Base-by-base conservation (phyloP, 2,888 invertebrate genomes). In the Volucella zonaria region DNA sequence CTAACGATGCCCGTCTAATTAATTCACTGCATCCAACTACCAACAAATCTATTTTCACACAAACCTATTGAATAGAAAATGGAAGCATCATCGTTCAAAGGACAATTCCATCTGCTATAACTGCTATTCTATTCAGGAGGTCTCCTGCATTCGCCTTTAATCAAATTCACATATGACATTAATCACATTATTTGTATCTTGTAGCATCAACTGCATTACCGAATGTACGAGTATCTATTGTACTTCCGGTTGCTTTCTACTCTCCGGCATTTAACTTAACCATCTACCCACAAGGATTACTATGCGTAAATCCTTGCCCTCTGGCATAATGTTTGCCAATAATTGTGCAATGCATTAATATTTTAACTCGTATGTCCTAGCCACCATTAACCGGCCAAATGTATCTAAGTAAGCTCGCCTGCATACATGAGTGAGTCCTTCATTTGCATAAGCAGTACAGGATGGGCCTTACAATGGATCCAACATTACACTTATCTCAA, bases 101-200 rank as follows among this genome's bases (percentile, higher is more conserved):
- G 31, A 31, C 31, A 6, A 31, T 31, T 6, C 31, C 31, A 31
- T 31, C 6, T 31, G 31, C 31, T 6, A 31, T 31, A 31, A 31
- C 31, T 31, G 31, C 31, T 31, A 31, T 31, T 31, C 31, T 6
- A 31, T 31, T 31, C 31, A 31, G 31, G 31, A 31, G 31, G 12
- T 14, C 40, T 40, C 6, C 40, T 38, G 15, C 8, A 40, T 42
- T 42, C 14, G 40, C 10, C 11, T 47, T 31, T 31, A 66, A 51
- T 66, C 64, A 66, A 51, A 51, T 42, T 51, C 51, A 31, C 31
- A 51, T 66, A 40, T 18, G 64, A 66, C 40, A 62, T 47, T 31
- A 62, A 62, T 62, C 62, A 62, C 49, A 49, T 49, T 49, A 49
- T 49, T 43, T 43, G 12, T 43, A 43, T 43, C 43, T 43, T 43